These are phyloP conservation scores for Lingula anatina DNA, from an alignment of 2,888 invertebrate species.

Conservation along the genomic window DNA sequence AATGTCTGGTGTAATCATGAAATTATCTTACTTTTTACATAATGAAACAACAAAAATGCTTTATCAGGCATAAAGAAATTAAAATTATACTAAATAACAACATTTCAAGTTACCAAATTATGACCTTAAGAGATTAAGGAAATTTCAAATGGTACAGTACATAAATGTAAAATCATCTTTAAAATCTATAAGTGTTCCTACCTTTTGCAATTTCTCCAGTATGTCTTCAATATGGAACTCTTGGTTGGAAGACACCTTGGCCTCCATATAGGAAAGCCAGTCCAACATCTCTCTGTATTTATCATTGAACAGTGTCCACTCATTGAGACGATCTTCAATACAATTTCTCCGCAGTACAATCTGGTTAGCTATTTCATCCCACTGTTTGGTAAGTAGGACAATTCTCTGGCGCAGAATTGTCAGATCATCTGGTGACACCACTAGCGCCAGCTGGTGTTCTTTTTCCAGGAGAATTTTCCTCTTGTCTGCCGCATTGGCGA, in stretches of 20 bases:
- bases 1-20: too few relatives aligned
- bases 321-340: conserved; percentile 29
- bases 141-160: too few relatives aligned
- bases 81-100: too few relatives aligned
- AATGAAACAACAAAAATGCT: too few relatives aligned
- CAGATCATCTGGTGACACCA: conserved; percentile 40
- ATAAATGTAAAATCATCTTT: too few relatives aligned
- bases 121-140: too few relatives aligned
- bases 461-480: conserved; percentile 27
- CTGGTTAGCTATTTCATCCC: conserved; percentile 43
- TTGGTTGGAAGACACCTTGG: conserved; percentile 26
- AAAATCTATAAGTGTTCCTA: too few relatives aligned
- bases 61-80: too few relatives aligned
- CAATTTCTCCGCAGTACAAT: conserved; percentile 25
- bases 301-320: conserved; percentile 33
- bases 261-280: conserved; percentile 38
- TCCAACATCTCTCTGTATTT: conserved; percentile 28
- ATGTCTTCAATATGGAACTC: conserved; percentile 46
- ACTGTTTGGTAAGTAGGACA: conserved; percentile 44
- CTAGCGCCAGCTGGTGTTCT: conserved; percentile 25
- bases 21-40: too few relatives aligned
- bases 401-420: conserved; percentile 42
- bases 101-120: too few relatives aligned
- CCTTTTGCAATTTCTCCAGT: conserved; percentile 37
- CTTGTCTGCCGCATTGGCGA: conserved; percentile 28